Conservation (phyloP, 2,113 vertebrate genomes). For the Cephalopterus ornatus region DNA sequence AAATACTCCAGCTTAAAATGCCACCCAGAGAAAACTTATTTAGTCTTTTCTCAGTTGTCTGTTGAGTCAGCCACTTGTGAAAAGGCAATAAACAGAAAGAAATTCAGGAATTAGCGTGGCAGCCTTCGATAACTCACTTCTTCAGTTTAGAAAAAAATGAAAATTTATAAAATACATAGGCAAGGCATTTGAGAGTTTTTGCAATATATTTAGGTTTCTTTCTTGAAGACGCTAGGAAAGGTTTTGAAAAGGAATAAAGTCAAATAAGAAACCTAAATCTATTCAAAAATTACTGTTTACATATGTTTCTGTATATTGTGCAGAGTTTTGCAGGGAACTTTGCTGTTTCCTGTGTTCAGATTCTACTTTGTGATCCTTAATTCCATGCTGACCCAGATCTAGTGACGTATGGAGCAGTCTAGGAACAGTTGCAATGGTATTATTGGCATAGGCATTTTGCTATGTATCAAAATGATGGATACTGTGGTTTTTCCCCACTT, state of each 20-base stretch:
- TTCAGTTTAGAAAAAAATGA: background rate
- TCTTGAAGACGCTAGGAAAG: background rate
- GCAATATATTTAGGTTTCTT: background rate
- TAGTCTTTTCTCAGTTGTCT: slow-evolving; percentile 40
- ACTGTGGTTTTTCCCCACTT: background rate
- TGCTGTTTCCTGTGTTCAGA: background rate
- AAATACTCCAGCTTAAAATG: slow-evolving; percentile 41
- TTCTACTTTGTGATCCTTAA: background rate
- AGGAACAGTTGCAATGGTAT: background rate
- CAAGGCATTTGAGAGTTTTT: background rate
- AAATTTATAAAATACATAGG: background rate
- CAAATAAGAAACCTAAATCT: background rate
- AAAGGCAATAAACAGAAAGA: slow-evolving; percentile 11
- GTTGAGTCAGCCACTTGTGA: slow-evolving; percentile 39
- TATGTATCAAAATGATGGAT: background rate
- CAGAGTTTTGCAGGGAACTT: background rate
- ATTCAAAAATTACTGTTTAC: background rate
- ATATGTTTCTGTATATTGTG: background rate
- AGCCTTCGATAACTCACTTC: background rate
- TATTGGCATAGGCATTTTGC: background rate
- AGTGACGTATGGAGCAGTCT: background rate
- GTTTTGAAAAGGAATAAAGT: background rate
- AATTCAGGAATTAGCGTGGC: background rate
- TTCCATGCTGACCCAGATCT: background rate
- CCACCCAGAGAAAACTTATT: background rate